phyloP scores from a whole-genome alignment of 1,140 invertebrate genomes.

The Trypoxylus dichotomus region DNA sequence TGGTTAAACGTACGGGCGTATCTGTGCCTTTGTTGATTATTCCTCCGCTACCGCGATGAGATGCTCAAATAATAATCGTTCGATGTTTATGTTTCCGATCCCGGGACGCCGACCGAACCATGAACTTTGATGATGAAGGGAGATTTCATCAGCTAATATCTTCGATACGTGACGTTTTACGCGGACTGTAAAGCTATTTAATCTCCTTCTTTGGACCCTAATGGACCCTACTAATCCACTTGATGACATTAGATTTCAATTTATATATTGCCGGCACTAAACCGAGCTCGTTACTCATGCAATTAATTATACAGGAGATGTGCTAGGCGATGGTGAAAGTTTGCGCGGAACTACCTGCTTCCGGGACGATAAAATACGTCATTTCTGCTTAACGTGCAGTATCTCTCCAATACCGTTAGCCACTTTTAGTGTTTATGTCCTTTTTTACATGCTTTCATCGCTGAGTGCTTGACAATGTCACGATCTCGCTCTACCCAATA shows the following conservation, averaged over 20 bases:
- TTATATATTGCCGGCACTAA: neutral
- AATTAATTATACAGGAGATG: too few species aligned
- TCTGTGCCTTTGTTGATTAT: neutral
- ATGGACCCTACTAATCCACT: slow-evolving; percentile 1
- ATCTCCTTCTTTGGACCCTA: neutral
- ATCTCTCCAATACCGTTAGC: too few species aligned
- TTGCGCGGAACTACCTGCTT: too few species aligned
- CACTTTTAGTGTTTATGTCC: too few species aligned
- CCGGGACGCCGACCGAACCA: neutral
- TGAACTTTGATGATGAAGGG: neutral
- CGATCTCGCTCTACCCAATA: too few species aligned
- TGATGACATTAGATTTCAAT: slow-evolving; percentile 2
- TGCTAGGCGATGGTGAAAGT: too few species aligned
- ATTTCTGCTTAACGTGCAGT: too few species aligned
- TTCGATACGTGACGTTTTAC: neutral
- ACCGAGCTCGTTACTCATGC: too few species aligned
- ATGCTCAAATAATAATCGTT: slow-evolving; percentile 11
- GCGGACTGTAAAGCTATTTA: neutral
- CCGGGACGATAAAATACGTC: too few species aligned
- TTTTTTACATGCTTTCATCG: too few species aligned
- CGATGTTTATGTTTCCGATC: neutral
- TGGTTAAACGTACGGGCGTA: neutral
- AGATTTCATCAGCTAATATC: neutral
- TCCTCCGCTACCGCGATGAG: neutral
- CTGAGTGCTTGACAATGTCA: too few species aligned